phyloP scores from a whole-genome alignment of 2,888 invertebrate species.

The Drosophila anomalipes region DNA sequence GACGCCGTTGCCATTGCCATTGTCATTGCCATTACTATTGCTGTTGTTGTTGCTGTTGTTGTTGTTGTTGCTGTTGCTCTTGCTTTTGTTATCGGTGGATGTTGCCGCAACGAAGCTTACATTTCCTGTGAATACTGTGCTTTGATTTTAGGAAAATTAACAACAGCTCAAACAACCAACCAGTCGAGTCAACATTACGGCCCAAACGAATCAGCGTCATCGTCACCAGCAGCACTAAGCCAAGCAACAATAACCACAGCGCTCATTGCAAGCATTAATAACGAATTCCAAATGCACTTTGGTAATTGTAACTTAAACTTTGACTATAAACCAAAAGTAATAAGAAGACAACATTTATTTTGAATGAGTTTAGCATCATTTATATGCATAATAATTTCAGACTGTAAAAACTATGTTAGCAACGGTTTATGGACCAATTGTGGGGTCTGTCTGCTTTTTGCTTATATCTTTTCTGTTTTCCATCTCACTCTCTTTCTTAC shows the following conservation, averaged over 20 bases:
- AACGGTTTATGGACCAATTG: background rate
- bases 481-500: background rate
- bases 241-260: constrained; percentile 43
- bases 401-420: background rate
- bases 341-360: background rate
- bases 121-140: constrained; percentile 81
- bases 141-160: constrained; percentile 81
- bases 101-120: constrained; percentile 70
- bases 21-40: background rate
- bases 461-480: background rate
- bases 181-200: constrained; percentile 79
- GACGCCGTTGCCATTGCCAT: constrained; percentile 14
- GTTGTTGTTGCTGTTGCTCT: background rate
- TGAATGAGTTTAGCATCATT: background rate
- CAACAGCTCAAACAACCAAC: constrained; percentile 76
- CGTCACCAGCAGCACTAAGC: constrained; percentile 62
- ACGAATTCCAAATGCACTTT: constrained; percentile 39
- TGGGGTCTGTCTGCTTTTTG: background rate
- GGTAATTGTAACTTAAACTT: background rate
- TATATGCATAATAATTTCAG: background rate
- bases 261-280: background rate
- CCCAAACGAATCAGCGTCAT: constrained; percentile 78
- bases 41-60: background rate
- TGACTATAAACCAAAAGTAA: background rate
- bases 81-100: constrained; percentile 26